Evolutionary conservation across 1,140 invertebrate species (phyloP).

Genomic region (Aphelenchoides avenae): DNA sequence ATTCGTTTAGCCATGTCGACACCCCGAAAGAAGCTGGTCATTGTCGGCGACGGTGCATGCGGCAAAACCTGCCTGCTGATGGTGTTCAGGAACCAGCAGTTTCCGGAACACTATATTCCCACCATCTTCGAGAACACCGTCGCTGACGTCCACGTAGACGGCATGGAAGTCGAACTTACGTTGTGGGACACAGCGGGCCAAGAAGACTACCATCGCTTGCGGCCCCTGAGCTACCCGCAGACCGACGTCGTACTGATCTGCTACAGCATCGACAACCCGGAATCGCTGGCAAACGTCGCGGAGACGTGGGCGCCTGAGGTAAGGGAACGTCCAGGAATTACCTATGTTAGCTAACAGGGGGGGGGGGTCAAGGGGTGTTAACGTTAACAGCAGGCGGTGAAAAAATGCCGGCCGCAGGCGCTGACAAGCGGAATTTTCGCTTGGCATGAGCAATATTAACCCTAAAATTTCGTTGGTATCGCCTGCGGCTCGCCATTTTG

Average conservation of each 20-base stretch:
- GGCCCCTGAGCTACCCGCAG: conserved; percentile 85
- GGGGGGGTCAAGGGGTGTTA: too few species aligned
- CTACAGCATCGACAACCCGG: conserved; percentile 92
- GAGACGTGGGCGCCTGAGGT: conserved; percentile 92
- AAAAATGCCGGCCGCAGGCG: too few species aligned
- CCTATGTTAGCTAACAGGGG: too few species aligned
- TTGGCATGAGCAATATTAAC: too few species aligned
- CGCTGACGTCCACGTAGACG: conserved; percentile 92
- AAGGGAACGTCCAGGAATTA: too few species aligned
- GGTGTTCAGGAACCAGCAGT: conserved; percentile 91
- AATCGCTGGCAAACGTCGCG: conserved; percentile 92
- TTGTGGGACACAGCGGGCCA: conserved; percentile 98
- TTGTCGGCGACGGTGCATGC: conserved; percentile 97
- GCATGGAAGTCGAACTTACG: conserved; percentile 77
- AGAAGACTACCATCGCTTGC: conserved; percentile 93
- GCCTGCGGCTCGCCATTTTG: too few species aligned
- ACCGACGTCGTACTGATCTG: conserved; percentile 97
- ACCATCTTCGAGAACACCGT: conserved; percentile 99
- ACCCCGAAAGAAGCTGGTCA: conserved; percentile 73
- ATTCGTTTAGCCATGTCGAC: too few species aligned
- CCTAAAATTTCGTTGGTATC: too few species aligned
- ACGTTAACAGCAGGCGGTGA: too few species aligned
- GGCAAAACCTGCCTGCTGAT: conserved; percentile 96
- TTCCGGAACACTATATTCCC: conserved; percentile 95
- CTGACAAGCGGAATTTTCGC: too few species aligned